These are phyloP conservation scores for Bellardia pandia DNA, from an alignment of 2,888 invertebrate genomes.

Conservation along the genomic window DNA sequence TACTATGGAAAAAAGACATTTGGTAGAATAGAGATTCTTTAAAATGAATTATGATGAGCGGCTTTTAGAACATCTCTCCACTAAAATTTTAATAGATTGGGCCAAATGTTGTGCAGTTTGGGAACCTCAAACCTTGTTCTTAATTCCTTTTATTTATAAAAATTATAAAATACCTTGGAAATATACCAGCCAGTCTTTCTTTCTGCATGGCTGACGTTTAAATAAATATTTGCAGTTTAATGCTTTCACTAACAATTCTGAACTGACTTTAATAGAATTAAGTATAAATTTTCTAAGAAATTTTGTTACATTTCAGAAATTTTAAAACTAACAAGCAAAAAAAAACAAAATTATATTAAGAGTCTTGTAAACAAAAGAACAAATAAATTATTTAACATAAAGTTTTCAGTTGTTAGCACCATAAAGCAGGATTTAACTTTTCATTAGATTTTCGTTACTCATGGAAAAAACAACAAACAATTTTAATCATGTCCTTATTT, in stretches of 20 bases:
- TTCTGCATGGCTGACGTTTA: not conserved
- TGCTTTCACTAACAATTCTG: not conserved
- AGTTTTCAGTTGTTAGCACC: constrained; percentile 22
- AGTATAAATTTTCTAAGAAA: constrained; percentile 5
- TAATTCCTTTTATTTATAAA: no score
- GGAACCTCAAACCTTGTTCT: no score
- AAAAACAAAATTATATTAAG: not conserved
- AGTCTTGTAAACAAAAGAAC: not conserved
- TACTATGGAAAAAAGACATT: no score
- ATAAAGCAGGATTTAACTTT: constrained; percentile 30
- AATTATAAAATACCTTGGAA: no score
- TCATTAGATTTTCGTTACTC: constrained; percentile 13
- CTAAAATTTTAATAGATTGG: no score
- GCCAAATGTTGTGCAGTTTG: no score
- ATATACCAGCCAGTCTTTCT: not conserved
- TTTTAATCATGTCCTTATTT: constrained; percentile 38
- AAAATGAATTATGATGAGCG: no score
- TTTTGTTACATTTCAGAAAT: not conserved
- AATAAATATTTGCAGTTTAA: not conserved
- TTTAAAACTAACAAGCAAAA: not conserved
- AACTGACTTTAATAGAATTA: constrained; percentile 11
- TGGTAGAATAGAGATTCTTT: no score
- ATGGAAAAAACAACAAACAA: not conserved
- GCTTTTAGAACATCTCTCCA: not conserved
- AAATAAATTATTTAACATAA: constrained; percentile 29